Evolutionary conservation across 2,888 invertebrate species (phyloP).

Genomic region (Nomada flava): DNA sequence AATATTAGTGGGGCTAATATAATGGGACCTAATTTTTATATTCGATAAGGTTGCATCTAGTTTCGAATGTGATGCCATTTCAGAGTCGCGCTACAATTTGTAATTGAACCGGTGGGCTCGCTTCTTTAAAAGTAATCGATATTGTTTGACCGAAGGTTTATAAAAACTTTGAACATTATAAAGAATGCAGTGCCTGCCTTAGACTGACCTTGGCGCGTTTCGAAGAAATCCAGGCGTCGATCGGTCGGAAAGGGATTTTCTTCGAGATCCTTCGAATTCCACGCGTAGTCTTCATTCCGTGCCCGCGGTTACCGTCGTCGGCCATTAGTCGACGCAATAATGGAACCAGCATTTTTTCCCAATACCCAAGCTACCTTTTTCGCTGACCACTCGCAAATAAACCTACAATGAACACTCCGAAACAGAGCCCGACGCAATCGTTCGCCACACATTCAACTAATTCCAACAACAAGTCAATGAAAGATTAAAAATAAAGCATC

Average conservation of each 20-base stretch:
- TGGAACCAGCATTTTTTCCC: conserved; percentile 38
- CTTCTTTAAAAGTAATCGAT: not conserved
- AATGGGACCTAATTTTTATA: no score
- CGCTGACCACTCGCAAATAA: conserved; percentile 9
- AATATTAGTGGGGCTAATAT: no score
- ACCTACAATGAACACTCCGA: no score
- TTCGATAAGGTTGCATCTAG: no score
- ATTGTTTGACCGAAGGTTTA: not conserved
- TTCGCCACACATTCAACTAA: no score
- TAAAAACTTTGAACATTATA: not conserved
- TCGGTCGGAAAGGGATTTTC: conserved; percentile 53
- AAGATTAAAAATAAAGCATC: no score
- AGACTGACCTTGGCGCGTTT: conserved; percentile 34
- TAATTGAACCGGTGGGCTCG: no score
- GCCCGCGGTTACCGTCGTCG: conserved; percentile 47
- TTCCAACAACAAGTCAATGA: no score
- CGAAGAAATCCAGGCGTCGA: conserved; percentile 44
- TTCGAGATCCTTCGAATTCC: conserved; percentile 57
- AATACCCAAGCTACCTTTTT: conserved; percentile 14
- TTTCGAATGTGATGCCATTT: no score
- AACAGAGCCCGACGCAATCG: no score
- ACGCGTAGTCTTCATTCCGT: conserved; percentile 52
- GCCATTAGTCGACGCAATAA: conserved; percentile 58
- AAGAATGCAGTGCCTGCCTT: not conserved
- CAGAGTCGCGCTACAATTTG: no score